Conservation (phyloP, 2,797 vertebrate species). For the Poeciliopsis gracilis region DNA sequence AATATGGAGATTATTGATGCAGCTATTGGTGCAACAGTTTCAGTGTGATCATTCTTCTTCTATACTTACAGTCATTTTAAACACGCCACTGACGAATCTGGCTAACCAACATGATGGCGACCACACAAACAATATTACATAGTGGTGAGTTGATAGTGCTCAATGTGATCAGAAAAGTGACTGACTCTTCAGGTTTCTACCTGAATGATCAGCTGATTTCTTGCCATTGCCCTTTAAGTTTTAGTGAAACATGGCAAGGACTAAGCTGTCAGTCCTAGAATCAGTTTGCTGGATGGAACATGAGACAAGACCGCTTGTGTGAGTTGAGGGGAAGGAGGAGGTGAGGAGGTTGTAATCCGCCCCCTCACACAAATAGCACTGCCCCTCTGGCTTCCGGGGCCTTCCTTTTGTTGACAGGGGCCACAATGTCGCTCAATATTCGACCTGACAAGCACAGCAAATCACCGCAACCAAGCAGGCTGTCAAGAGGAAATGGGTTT, state of each 20-base stretch:
- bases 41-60: neutral
- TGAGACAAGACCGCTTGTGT: constrained; percentile 67
- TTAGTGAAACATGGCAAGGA: constrained; percentile 38
- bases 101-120: neutral
- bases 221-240: neutral
- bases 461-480: constrained; percentile 65
- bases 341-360: constrained; percentile 65
- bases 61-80: neutral
- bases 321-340: constrained; percentile 6
- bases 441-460: constrained; percentile 78
- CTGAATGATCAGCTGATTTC: neutral
- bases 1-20: neutral
- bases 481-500: constrained; percentile 71
- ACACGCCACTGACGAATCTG: neutral
- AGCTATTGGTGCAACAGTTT: neutral
- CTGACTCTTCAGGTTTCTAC: neutral
- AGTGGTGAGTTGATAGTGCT: neutral
- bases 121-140: neutral
- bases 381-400: constrained; percentile 58
- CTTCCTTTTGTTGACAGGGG: constrained; percentile 72
- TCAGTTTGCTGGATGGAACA: constrained; percentile 40
- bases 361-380: constrained; percentile 58
- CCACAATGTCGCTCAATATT: constrained; percentile 71
- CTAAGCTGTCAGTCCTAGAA: constrained; percentile 51
- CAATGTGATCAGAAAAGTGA: neutral